A percentile compares a stretch with the other conserved stretches of the same genome.
Conservation (phyloP, 35 echinoderm and acorn worm genomes). For the Apostichopus californicus region DNA sequence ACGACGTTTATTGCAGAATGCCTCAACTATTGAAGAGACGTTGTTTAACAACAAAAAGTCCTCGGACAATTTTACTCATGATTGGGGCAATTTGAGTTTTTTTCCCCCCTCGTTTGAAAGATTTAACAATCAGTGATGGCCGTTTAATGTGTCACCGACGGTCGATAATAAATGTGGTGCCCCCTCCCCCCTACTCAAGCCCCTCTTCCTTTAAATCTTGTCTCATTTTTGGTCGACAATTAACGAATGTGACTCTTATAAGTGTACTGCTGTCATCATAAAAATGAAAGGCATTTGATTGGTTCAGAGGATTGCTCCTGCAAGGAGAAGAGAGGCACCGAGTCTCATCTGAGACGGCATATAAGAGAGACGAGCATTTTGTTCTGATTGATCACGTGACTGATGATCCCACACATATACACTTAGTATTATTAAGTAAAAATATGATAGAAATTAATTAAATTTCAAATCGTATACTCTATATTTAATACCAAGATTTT, state of each 20-base stretch:
- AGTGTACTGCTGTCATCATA: neutral
- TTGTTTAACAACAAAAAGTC: neutral
- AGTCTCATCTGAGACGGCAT: too few species aligned
- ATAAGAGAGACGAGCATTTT: too few species aligned
- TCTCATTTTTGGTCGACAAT: neutral
- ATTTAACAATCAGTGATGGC: slow-evolving; percentile 7
- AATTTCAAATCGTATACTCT: too few species aligned
- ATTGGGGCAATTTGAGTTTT: slow-evolving; percentile 3
- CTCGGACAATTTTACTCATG: neutral
- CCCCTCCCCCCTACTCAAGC: neutral
- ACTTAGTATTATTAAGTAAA: too few species aligned
- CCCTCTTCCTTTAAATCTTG: neutral
- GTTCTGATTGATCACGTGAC: too few species aligned
- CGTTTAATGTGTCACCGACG: slow-evolving; percentile 2
- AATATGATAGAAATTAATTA: too few species aligned
- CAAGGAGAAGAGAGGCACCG: too few species aligned
- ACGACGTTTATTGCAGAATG: neutral
- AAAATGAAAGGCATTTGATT: neutral
- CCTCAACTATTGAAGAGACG: neutral
- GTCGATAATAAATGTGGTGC: neutral
- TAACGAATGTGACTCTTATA: neutral
- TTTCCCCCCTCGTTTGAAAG: neutral
- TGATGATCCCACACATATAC: too few species aligned
- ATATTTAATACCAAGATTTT: too few species aligned
- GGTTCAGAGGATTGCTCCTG: neutral